Conservation (phyloP, 1,140 invertebrate genomes). For the Sesamia nonagrioides region DNA sequence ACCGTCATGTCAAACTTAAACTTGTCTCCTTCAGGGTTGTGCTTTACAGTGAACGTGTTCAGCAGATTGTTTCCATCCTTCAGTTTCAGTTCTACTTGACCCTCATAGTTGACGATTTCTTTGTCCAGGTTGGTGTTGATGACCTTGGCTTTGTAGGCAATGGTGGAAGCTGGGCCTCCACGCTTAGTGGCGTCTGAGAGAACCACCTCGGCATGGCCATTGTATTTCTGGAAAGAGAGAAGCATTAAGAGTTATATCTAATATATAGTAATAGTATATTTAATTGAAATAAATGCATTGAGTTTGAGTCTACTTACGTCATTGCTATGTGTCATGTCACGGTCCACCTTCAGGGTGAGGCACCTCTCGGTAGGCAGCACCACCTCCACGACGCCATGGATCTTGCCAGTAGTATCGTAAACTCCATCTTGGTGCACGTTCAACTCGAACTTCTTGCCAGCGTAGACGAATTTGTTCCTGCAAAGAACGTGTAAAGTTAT, state of each 20-base stretch:
- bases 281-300: not conserved
- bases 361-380: conserved; percentile 88
- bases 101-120: conserved; percentile 78
- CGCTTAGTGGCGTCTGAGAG: conserved; percentile 87
- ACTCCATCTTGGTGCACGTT: conserved; percentile 87
- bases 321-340: conserved; percentile 83
- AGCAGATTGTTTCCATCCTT: conserved; percentile 82
- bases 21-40: conserved; percentile 75
- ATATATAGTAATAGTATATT: too few relatives aligned
- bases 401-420: conserved; percentile 77
- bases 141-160: conserved; percentile 74
- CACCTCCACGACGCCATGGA: conserved; percentile 84
- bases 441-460: conserved; percentile 85
- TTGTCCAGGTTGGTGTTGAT: conserved; percentile 74
- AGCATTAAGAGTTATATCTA: too few relatives aligned
- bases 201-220: conserved; percentile 79
- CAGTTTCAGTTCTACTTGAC: conserved; percentile 73
- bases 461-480: conserved; percentile 88
- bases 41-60: conserved; percentile 75
- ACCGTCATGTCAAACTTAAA: conserved; percentile 77
- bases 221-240: conserved; percentile 64
- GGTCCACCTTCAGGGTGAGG: conserved; percentile 84
- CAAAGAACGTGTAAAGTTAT: conserved; percentile 19
- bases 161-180: conserved; percentile 81
- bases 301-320: conserved; percentile 65